Evolutionary conservation across 2,113 vertebrate species (phyloP), one percentile per base, ranked within the genome.

Genomic region (Nyctibius bracteatus): DNA sequence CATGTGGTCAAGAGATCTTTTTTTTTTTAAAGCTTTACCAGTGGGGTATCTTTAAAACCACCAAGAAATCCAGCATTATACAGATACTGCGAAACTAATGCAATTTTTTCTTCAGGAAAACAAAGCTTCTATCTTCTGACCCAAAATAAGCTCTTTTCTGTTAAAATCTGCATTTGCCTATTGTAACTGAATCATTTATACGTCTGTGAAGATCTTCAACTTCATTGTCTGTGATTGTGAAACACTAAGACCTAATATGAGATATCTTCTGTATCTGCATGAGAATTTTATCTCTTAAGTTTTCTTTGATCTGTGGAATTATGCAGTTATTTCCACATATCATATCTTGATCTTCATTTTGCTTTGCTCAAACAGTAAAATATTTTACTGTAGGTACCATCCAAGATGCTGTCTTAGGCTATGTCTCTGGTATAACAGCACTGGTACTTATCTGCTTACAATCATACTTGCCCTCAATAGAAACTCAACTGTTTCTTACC

Each of bases 21-120:
- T 96, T 96, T 96, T 96, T 95, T 97, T 97, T 83, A 85, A 95
- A 90, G 88, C 72, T 74, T 88, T 94, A 81, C 23, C 75, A 93
- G 59, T 92, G 63, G 39, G 59, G 6, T 66, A 83, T 75, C 54
- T 96, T 85, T 86, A 78, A 88, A 94, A 74, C 51, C 66, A 83
- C 13, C 9, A 62, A n/a, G 47, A 82, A 91, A 91, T 63, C 1
- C 41, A 77, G 10, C 17, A 55, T 27, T 67, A 83, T 19, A 57
- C 1, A 74, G 46, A 90, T 17, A 78, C 27, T 52, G 17, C 12
- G 31, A 83, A 86, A 79, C 39, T 66, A 85, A 70, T 15, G 17
- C 2, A 30, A 15, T 59, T 72, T 86, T 85, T 93, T 62, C 14
- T 61, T 72, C n/a, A 73, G 9, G 9, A 81, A 79, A 91, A 71